Evolutionary conservation across 2,888 invertebrate genomes (phyloP).

Genomic region (Bhutanitis thaidina): DNA sequence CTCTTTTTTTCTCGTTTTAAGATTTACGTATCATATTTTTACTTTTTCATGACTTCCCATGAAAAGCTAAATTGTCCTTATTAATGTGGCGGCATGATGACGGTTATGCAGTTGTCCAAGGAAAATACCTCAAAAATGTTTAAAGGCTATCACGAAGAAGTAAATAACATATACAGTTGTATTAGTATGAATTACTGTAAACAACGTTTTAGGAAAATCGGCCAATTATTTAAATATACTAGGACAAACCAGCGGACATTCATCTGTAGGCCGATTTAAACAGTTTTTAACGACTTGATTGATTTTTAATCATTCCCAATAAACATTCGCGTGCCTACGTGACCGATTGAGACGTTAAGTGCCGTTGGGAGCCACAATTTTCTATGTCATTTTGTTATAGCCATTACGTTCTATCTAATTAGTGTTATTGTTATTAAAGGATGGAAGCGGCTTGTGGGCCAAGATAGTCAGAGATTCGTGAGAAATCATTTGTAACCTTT

Average conservation of each 20-base stretch:
- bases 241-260: neutral
- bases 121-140: no score
- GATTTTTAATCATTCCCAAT: slow-evolving; percentile 31
- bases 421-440: neutral
- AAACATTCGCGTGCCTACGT: slow-evolving; percentile 40
- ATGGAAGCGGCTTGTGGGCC: neutral
- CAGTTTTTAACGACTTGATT: slow-evolving; percentile 27
- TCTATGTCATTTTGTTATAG: neutral
- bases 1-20: no score
- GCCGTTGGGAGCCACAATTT: neutral
- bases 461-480: no score
- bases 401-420: neutral
- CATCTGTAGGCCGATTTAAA: slow-evolving; percentile 8
- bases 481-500: no score
- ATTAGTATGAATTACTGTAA: no score
- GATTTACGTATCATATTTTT: no score
- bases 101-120: no score
- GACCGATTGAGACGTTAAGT: slow-evolving; percentile 25
- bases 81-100: no score
- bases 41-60: no score
- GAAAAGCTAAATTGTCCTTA: no score
- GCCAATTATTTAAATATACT: neutral
- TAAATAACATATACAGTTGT: no score
- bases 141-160: no score
- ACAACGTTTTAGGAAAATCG: neutral